phyloP scores from a whole-genome alignment of 2,113 vertebrate species.

The Megaleporinus macrocephalus region DNA sequence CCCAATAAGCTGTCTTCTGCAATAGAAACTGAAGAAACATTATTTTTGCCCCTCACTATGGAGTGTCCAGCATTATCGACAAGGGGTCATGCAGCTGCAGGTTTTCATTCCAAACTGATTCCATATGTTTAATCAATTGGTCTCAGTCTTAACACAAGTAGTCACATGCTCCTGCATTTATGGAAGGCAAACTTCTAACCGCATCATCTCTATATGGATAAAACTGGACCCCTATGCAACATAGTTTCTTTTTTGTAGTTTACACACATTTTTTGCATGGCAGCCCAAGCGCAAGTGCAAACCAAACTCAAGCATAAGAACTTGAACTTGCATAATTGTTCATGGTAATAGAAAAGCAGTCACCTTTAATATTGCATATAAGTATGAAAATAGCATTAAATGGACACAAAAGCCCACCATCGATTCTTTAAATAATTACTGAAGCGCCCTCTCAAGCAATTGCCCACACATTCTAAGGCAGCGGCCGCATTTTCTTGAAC shows the following conservation, averaged over 20 bases:
- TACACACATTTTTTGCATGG: too few relatives aligned
- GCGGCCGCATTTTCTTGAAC: conserved; percentile 34
- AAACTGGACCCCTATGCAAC: not conserved
- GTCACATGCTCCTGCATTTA: too few relatives aligned
- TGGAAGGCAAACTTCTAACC: too few relatives aligned
- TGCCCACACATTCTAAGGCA: conserved; percentile 14
- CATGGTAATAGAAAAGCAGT: not conserved
- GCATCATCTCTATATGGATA: too few relatives aligned
- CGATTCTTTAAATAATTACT: conserved; percentile 22
- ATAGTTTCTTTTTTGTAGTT: not conserved
- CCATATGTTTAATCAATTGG: too few relatives aligned
- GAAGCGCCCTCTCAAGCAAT: conserved; percentile 14
- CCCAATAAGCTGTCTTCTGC: too few relatives aligned
- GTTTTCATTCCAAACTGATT: too few relatives aligned
- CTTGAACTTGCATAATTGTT: not conserved
- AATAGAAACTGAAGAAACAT: too few relatives aligned
- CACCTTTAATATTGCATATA: not conserved
- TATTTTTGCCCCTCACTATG: too few relatives aligned
- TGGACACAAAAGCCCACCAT: not conserved
- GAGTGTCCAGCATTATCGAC: too few relatives aligned
- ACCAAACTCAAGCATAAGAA: not conserved
- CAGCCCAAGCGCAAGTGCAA: not conserved
- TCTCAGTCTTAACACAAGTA: too few relatives aligned
- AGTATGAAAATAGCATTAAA: not conserved
- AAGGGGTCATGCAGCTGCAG: too few relatives aligned